Conservation (phyloP, 2,888 invertebrate genomes). For the Calameuta idolon region DNA sequence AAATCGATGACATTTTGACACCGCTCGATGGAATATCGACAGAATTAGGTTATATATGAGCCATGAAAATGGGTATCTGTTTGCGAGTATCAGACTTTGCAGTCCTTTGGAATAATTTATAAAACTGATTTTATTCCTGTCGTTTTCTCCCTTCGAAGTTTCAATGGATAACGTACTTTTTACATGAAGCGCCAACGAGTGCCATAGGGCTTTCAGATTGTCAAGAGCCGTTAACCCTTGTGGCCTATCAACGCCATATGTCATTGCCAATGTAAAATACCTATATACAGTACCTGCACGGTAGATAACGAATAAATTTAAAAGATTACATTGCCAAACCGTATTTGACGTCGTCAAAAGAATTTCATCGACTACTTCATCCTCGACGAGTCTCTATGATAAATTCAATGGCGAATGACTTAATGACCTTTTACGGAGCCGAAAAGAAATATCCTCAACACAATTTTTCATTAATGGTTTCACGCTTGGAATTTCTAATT, state of each 20-base stretch:
- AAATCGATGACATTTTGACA: neutral
- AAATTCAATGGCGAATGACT: neutral
- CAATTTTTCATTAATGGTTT: neutral
- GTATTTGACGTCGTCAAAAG: neutral
- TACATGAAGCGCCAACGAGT: neutral
- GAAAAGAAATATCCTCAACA: neutral
- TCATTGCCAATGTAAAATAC: slow-evolving; percentile 43
- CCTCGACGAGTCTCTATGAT: too few relatives aligned
- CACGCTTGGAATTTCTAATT: neutral
- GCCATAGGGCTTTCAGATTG: neutral
- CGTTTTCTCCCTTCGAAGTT: neutral
- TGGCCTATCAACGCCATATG: slow-evolving; percentile 55
- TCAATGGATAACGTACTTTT: neutral
- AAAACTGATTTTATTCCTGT: neutral
- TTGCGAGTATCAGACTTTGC: neutral
- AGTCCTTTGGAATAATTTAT: neutral
- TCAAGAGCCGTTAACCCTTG: slow-evolving; percentile 37
- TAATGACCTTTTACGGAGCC: neutral
- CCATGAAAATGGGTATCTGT: neutral
- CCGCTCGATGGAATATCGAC: neutral
- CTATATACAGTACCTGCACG: slow-evolving; percentile 38
- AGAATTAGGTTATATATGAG: neutral
- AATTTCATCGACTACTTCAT: neutral
- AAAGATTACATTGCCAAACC: neutral
- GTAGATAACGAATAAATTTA: slow-evolving; percentile 36